Base-by-base conservation (phyloP, 2,888 invertebrate genomes). In the Oxycera nigricornis region DNA sequence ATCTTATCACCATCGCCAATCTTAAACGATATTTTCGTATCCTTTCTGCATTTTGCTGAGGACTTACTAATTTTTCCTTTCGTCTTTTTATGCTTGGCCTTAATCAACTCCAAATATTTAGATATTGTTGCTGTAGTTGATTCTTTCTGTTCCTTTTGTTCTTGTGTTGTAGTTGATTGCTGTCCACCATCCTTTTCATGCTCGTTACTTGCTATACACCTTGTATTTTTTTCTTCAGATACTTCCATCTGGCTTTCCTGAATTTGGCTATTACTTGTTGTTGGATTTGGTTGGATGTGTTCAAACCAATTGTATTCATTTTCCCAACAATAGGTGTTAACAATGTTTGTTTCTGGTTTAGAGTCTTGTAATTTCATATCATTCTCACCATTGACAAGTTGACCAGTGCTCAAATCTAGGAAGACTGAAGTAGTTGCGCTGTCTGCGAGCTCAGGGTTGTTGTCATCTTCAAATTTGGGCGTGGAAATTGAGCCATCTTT, bases 61-160 rank as follows among this genome's bases (percentile, higher is more conserved):
- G 61, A 9, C 11, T 26, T 68, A 2, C n/a, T 62, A 17, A 28
- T 52, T 2, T 17, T 7, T 7, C 28, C 17, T 68, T 26, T 68
- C 17, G 2, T 1, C 22, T 68, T 68, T 68, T 68, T 68, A 20
- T 68, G 68, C 22, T 68, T 68, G n/a, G 68, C 68, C 22, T 24
- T 46, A 24, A 68, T 68, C 17, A 30, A n/a, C 17, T 68, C 68
- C 2, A 68, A 50, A 30, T 68, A 68, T 30, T 31, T 26, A 3
- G 68, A 50, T 26, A 68, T 68, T 50, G 68, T 68, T 17, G 68
- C 26, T 50, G 50, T n/a, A 28, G 68, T 30, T 30, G 26, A n/a
- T 22, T 20, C 7, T 9, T 17, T 30, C 3, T 46, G 17, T 2
- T 4, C 14, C 4, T 9, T 55, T 55, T 20, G 4, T 6, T 55